These are phyloP conservation scores for Phymastichus coffea DNA, from an alignment of 1,140 invertebrate genomes.

Conservation along the genomic window DNA sequence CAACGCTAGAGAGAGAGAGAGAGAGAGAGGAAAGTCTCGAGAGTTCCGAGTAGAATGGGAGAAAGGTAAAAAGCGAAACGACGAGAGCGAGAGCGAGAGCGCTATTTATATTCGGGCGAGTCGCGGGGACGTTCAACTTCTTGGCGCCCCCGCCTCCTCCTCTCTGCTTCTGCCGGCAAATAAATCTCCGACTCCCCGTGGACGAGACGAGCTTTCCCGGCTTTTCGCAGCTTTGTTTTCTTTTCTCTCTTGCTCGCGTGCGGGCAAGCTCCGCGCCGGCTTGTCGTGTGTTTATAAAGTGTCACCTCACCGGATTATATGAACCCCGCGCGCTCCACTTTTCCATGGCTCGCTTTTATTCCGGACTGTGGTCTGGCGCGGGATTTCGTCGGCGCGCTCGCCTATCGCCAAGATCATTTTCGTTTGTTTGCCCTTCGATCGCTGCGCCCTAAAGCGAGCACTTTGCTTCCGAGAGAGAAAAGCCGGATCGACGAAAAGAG, in stretches of 20 bases:
- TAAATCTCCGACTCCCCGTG: background rate
- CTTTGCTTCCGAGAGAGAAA: no score
- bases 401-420: no score
- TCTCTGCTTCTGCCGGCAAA: background rate
- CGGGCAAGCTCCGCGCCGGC: background rate
- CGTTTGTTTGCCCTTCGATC: no score
- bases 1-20: background rate
- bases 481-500: no score
- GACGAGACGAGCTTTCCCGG: background rate
- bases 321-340: no score
- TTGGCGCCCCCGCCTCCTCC: background rate
- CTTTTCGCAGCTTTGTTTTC: slow-evolving; percentile 6
- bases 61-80: background rate
- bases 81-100: background rate
- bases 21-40: background rate
- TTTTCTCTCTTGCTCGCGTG: background rate
- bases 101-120: slow-evolving; percentile 25
- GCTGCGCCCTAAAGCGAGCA: no score
- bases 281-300: background rate
- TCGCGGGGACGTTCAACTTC: slow-evolving; percentile 23
- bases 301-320: no score
- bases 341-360: no score
- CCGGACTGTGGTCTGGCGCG: no score
- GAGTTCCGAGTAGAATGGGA: no score
- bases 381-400: no score